A percentile compares a stretch with the other conserved stretches of the same genome.
These are phyloP conservation scores for Synchiropus splendidus DNA, from an alignment of 2,113 vertebrate genomes.

Conservation along the genomic window DNA sequence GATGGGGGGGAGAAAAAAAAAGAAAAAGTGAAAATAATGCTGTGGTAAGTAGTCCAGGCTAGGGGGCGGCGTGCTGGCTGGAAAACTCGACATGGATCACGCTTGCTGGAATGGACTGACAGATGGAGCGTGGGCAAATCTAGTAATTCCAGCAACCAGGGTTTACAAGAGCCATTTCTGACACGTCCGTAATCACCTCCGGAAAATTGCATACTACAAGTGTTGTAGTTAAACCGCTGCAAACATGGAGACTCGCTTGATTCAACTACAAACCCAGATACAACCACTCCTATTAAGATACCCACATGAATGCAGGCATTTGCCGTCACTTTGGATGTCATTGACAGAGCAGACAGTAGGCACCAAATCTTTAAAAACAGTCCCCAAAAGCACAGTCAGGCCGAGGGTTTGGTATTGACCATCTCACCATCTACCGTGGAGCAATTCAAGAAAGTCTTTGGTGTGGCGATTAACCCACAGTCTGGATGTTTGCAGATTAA, in stretches of 20 bases:
- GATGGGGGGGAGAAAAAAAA: constrained; percentile 19
- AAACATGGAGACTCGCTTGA: too few relatives aligned
- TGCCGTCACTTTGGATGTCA: too few relatives aligned
- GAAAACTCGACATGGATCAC: constrained; percentile 51
- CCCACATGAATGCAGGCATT: too few relatives aligned
- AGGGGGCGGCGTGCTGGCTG: constrained; percentile 14
- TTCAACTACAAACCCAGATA: too few relatives aligned
- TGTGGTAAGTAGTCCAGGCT: constrained; percentile 69
- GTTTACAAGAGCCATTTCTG: constrained; percentile 22
- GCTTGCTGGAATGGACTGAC: constrained; percentile 24
- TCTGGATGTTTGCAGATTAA: constrained; percentile 40
- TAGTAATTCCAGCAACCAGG: constrained; percentile 33
- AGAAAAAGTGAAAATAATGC: constrained; percentile 61
- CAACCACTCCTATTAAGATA: too few relatives aligned
- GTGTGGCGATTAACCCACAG: constrained; percentile 33
- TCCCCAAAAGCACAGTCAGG: neutral
- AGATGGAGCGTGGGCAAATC: constrained; percentile 43
- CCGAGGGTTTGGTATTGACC: neutral
- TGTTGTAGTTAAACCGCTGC: neutral
- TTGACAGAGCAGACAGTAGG: too few relatives aligned
- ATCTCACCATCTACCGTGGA: constrained; percentile 6
- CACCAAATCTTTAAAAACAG: too few relatives aligned
- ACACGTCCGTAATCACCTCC: constrained; percentile 21
- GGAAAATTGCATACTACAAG: constrained; percentile 8
- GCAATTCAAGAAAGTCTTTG: constrained; percentile 12